Evolutionary conservation across 1,140 invertebrate genomes (phyloP), one percentile per base, ranked within the genome.

Genomic region (Diprion similis): DNA sequence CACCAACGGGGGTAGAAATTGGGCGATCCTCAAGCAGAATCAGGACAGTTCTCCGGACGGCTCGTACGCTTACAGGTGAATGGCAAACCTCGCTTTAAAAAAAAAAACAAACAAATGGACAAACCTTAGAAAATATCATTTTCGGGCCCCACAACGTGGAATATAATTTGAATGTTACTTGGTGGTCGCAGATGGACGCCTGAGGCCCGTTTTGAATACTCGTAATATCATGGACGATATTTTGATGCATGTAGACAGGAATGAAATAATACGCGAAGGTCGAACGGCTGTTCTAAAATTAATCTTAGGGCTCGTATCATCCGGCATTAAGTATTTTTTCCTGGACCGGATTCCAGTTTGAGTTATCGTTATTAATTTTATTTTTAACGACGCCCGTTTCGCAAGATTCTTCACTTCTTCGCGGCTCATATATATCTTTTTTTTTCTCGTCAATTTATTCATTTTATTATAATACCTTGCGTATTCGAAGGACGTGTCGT

Each of bases 51-150:
- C 78, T 59, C 79, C 79, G 37, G 82, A 84, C 68, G 84, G 84
- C 51, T 80, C 83, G 71, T 86, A 85, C 72, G 77, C 79, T 64
- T 85, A 77, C 73, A 84, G 83, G 84, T 85, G 76, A 79, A 37
- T 37, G 1, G 24, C 24, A 37, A 37, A 37, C 24, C 6, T 37
- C 24, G 24, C 74, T 76, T 69, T 64, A 46, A 45, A 46, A 11
- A n/a, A 65, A 66, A 59, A 51, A 70, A n/a, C n/a, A n/a, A n/a
- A n/a, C n/a, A n/a, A n/a, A n/a, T n/a, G n/a, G n/a, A n/a, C n/a
- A n/a, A n/a, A n/a, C n/a, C n/a, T n/a, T n/a, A n/a, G n/a, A n/a
- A n/a, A n/a, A n/a, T n/a, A n/a, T n/a, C n/a, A n/a, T n/a, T n/a
- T n/a, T n/a, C n/a, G n/a, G n/a, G n/a, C n/a, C n/a, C n/a, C n/a